A percentile compares a stretch with the other conserved stretches of the same genome.
Evolutionary conservation across 2,888 invertebrate species (phyloP).

Genomic region (Koerneria pararmatus): DNA sequence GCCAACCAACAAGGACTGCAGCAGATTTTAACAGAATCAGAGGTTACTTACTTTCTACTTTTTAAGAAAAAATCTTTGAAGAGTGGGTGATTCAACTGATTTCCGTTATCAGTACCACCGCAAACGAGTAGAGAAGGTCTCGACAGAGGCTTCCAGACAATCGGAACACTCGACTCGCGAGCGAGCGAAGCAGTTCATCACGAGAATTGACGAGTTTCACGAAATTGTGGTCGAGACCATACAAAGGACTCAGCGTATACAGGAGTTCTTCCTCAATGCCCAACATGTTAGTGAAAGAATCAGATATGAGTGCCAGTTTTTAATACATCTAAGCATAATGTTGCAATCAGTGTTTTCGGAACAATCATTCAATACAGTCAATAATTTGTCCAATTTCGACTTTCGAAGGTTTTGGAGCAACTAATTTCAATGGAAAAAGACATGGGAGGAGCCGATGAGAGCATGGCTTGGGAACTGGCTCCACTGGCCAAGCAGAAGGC

Average conservation of each 20-base stretch:
- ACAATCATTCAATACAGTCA: neutral
- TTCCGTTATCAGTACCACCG: too few species aligned
- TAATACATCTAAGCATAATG: neutral
- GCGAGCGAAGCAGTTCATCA: too few species aligned
- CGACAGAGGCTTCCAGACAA: too few species aligned
- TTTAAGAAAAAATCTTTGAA: too few species aligned
- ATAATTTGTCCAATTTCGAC: neutral
- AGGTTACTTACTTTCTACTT: constrained; percentile 24
- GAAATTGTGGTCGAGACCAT: too few species aligned
- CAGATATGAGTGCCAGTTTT: neutral
- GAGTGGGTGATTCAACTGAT: too few species aligned
- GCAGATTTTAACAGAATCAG: constrained; percentile 34
- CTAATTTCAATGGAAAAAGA: constrained; percentile 51
- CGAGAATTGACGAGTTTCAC: too few species aligned
- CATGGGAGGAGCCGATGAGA: constrained; percentile 48
- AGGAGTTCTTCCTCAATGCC: too few species aligned
- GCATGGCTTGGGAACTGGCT: constrained; percentile 54
- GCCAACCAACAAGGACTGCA: constrained; percentile 38
- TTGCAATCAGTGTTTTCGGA: neutral
- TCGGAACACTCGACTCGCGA: too few species aligned
- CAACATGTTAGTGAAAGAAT: too few species aligned
- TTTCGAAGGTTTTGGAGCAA: constrained; percentile 44
- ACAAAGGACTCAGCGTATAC: too few species aligned
- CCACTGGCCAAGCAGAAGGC: constrained; percentile 54
- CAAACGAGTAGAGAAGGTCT: too few species aligned